Evolutionary conservation across 2,797 vertebrate species (phyloP).

Genomic region (Halcyon smyrnensis): DNA sequence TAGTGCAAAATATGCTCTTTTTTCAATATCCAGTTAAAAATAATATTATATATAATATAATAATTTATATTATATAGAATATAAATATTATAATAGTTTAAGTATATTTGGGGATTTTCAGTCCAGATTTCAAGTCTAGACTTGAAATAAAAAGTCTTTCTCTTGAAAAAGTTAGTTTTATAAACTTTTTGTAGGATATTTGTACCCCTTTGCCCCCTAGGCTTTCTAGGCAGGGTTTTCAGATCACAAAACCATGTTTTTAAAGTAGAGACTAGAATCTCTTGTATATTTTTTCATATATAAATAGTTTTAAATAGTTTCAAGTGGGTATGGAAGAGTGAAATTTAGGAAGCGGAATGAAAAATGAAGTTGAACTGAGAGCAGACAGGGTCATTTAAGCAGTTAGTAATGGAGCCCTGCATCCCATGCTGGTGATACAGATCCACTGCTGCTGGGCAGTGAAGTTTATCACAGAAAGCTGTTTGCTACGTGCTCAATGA

Average conservation of each 20-base stretch:
- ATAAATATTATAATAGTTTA: not conserved
- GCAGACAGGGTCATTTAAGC: not conserved
- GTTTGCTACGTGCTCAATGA: not conserved
- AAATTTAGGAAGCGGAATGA: not conserved
- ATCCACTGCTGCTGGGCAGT: not conserved
- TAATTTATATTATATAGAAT: no score
- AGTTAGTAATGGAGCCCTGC: not conserved
- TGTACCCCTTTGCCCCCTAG: not conserved
- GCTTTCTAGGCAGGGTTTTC: not conserved
- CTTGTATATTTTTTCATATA: not conserved
- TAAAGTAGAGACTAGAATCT: not conserved
- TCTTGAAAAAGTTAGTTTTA: not conserved
- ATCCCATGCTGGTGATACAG: not conserved
- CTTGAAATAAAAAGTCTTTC: not conserved
- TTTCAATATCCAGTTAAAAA: not conserved
- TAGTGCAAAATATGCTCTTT: not conserved
- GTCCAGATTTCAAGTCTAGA: not conserved
- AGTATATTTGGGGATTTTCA: not conserved
- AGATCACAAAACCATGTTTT: not conserved
- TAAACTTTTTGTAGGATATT: not conserved
- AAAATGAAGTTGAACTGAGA: not conserved
- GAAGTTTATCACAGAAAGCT: conserved; percentile 15
- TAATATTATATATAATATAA: no score
- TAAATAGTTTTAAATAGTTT: not conserved
- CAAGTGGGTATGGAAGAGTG: not conserved